Conservation (phyloP, 2,888 invertebrate species). For the Drosophila antonietae region DNA sequence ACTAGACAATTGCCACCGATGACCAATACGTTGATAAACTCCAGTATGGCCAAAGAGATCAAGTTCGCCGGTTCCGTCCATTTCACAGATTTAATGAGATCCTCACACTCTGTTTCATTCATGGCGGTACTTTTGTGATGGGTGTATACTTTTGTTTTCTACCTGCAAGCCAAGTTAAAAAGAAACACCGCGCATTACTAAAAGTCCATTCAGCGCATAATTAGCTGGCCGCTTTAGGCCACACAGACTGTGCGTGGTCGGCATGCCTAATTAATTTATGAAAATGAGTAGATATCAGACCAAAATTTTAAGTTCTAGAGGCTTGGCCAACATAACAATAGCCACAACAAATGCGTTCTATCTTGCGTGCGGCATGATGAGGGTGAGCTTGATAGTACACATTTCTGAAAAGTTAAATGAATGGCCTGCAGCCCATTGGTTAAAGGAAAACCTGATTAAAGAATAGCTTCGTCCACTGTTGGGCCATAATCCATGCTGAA, state of each 20-base stretch:
- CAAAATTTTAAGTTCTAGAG: neutral
- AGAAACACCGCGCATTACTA: conserved; percentile 19
- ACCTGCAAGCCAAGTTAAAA: conserved; percentile 72
- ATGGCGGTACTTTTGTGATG: conserved; percentile 87
- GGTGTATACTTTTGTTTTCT: conserved; percentile 82
- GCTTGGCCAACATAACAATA: conserved; percentile 15
- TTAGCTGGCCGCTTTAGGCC: conserved; percentile 28
- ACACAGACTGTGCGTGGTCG: conserved; percentile 33
- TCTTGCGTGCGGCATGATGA: neutral
- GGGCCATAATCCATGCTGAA: neutral
- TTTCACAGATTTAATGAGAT: conserved; percentile 91
- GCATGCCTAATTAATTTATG: conserved; percentile 71
- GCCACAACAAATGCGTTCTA: conserved; percentile 14
- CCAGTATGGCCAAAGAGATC: conserved; percentile 90
- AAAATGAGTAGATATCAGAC: conserved; percentile 35
- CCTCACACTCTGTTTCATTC: conserved; percentile 93
- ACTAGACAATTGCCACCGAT: conserved; percentile 96
- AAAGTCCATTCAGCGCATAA: conserved; percentile 32
- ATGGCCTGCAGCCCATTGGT: conserved; percentile 18
- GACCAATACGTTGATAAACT: conserved; percentile 94
- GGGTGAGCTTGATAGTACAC: conserved; percentile 1
- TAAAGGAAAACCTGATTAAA: neutral
- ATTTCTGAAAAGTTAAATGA: conserved; percentile 24
- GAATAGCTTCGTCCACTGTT: conserved; percentile 10
- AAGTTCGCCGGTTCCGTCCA: conserved; percentile 93